These are phyloP conservation scores for Meta bourneti DNA, from an alignment of 2,888 invertebrate genomes.

Conservation along the genomic window DNA sequence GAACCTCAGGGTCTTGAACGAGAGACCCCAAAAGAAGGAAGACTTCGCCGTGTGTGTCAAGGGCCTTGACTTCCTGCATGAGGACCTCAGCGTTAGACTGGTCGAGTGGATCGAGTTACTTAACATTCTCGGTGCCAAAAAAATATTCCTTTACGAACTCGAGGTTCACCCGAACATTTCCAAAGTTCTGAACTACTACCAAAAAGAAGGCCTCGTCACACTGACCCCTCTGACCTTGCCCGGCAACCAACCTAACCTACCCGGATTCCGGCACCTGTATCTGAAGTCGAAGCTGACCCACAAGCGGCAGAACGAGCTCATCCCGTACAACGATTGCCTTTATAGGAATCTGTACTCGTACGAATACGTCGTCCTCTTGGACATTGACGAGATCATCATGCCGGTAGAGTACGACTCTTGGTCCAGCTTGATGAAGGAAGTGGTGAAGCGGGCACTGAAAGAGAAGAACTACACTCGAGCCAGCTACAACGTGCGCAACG, in stretches of 20 bases:
- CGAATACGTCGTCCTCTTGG: constrained; percentile 86
- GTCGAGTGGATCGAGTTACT: constrained; percentile 97
- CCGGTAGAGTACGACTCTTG: constrained; percentile 85
- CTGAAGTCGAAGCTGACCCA: constrained; percentile 84
- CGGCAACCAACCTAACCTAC: constrained; percentile 82
- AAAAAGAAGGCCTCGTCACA: constrained; percentile 82
- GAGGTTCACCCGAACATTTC: constrained; percentile 93
- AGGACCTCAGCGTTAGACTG: constrained; percentile 92
- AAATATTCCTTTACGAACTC: constrained; percentile 93
- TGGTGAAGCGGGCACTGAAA: constrained; percentile 83
- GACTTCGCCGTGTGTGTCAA: constrained; percentile 96
- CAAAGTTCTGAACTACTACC: constrained; percentile 86
- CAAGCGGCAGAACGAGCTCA: constrained; percentile 86
- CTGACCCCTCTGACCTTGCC: constrained; percentile 84
- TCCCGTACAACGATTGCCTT: constrained; percentile 89
- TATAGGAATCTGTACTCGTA: constrained; percentile 86
- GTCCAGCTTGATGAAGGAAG: constrained; percentile 84
- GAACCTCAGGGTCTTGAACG: constrained; percentile 90
- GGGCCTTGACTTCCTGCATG: constrained; percentile 94
- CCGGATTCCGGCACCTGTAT: constrained; percentile 80
- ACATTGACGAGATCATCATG: constrained; percentile 88
- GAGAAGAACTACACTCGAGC: constrained; percentile 86
- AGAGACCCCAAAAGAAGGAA: constrained; percentile 86
- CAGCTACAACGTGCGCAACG: constrained; percentile 93
- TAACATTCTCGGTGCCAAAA: constrained; percentile 92